These are phyloP conservation scores for Montipora sp. DNA, from an alignment of 64 coral and sea anemone genomes.

Conservation along the genomic window DNA sequence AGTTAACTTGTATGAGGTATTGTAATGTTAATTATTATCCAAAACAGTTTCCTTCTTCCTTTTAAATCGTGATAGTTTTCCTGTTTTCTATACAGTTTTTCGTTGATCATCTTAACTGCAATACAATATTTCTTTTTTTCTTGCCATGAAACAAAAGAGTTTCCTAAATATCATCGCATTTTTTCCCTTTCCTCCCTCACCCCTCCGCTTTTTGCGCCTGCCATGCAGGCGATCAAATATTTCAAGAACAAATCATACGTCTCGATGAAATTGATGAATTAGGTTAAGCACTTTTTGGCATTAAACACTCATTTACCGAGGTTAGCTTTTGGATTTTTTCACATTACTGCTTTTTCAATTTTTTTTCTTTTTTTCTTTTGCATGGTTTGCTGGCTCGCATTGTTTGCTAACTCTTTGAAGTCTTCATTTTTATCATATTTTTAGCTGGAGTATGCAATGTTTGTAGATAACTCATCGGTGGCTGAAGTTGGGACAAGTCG, in stretches of 20 bases:
- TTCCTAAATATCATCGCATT: constrained; percentile 4
- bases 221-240: not conserved
- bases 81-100: constrained; percentile 12
- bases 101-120: constrained; percentile 21
- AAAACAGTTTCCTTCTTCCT: constrained; percentile 3
- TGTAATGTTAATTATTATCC: not conserved
- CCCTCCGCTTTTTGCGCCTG: not conserved
- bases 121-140: constrained; percentile 10
- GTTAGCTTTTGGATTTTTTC: constrained; percentile 3
- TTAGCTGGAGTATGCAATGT: constrained; percentile 48
- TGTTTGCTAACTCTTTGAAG: not conserved
- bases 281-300: constrained; percentile 17
- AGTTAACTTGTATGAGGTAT: constrained; percentile 67
- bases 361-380: constrained; percentile 14
- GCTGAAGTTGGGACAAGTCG: constrained; percentile 51
- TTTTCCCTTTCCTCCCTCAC: constrained; percentile 24
- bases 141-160: constrained; percentile 10
- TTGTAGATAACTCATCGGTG: constrained; percentile 57
- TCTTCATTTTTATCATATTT: constrained; percentile 8
- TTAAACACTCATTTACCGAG: constrained; percentile 22
- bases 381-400: not conserved
- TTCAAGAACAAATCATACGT: constrained; percentile 17
- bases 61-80: constrained; percentile 20
- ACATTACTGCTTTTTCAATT: not conserved
- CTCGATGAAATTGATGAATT: constrained; percentile 7